Evolutionary conservation across 92 coral and sea anemone species (phyloP), one percentile per base, ranked within the genome.

Genomic region (Nematostella vectensis): DNA sequence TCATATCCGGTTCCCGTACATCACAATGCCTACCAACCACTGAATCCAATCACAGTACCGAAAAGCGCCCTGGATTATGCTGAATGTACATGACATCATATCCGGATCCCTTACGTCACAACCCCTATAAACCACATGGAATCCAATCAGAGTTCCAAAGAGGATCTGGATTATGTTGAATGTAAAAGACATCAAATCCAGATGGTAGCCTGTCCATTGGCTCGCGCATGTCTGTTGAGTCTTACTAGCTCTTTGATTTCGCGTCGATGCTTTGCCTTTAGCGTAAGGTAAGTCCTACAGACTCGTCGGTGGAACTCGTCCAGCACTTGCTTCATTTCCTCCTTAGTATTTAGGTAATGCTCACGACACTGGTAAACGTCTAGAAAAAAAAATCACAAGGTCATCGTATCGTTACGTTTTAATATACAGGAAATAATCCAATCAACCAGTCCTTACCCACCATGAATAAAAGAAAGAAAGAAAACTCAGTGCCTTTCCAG

Each of bases 261-360:
- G 28, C 31, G 45, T 19, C 62, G 44, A 26, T 80, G 87, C 45
- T 69, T 74, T 13, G 33, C 2, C 56, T 70, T 73, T 45, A 74
- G 25, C 37, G 43, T 56, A 29, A 39, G 11, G 57, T 74, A 75
- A 17, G 47, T 74, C 16, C 27, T 31, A 3, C 11, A 9, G 42
- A 74, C 49, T 42, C 64, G 55, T 47, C 48, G 54, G 29, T 82
- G 27, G 27, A 82, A 82, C 15, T 71, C 77, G 8, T 69, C 89
- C 42, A 82, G 40, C 36, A 66, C 17, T 12, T 52, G 16, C 18
- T 48, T 56, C 27, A 76, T 49, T 54, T 76, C 79, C n/a, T 29
- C 63, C 33, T 27, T 74, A 16, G 49, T 38, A 11, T 23, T 36
- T 16, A 36, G 20, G 47, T 69, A 69, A 15, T 51, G 45, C 17